These are phyloP conservation scores for Leptestheria dahalacensis DNA, from an alignment of 1,140 invertebrate species.

Conservation along the genomic window DNA sequence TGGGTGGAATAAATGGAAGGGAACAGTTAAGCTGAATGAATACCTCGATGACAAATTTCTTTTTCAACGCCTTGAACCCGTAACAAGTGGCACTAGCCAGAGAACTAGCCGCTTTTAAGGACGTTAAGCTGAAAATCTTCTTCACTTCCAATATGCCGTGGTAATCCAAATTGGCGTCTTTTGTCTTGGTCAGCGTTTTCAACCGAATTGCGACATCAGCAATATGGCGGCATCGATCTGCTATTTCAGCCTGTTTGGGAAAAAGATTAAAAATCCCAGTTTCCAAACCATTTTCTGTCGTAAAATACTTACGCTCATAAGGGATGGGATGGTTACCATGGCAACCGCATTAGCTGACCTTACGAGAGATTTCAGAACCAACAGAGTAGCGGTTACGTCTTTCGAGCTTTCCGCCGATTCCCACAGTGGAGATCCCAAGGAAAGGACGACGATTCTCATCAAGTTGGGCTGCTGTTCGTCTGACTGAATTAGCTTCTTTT, in stretches of 20 bases:
- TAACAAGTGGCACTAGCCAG: neutral
- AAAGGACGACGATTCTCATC: neutral
- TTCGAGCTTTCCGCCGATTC: neutral
- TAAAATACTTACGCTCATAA: neutral
- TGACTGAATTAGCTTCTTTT: neutral
- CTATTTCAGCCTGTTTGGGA: neutral
- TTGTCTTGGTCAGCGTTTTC: conserved; percentile 1
- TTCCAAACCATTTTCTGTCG: neutral
- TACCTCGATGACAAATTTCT: conserved; percentile 8
- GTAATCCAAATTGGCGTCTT: neutral
- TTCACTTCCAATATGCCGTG: conserved; percentile 4
- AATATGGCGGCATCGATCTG: neutral
- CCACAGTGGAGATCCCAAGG: conserved; percentile 3
- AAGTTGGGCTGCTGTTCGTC: neutral
- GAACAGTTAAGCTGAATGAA: neutral
- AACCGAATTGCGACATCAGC: conserved; percentile 1
- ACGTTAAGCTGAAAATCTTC: neutral
- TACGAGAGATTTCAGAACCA: conserved; percentile 2
- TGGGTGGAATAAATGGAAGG: neutral
- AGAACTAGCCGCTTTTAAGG: neutral
- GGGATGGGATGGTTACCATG: neutral
- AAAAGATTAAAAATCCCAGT: neutral
- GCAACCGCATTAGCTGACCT: conserved; percentile 2
- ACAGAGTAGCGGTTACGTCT: neutral
- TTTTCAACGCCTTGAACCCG: conserved; percentile 5